Conservation (phyloP, 2,797 vertebrate genomes). For the Delichon dasypus region DNA sequence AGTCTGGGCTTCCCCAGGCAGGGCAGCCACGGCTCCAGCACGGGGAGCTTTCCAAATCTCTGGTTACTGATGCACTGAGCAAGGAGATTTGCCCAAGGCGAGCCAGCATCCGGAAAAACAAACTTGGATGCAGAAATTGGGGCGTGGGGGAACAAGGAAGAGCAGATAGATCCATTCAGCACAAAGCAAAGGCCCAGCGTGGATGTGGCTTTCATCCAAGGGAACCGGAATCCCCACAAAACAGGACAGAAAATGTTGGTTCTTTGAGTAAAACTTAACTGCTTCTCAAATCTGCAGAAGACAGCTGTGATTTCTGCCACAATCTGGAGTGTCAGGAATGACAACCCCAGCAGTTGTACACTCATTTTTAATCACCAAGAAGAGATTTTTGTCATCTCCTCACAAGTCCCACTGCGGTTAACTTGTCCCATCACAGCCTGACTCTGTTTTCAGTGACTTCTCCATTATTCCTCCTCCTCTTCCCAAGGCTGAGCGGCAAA, state of each 20-base stretch:
- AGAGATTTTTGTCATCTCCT: neutral
- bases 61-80: neutral
- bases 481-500: neutral
- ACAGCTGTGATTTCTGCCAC: neutral
- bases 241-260: neutral
- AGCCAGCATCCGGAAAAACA: neutral
- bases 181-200: neutral
- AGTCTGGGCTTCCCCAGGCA: neutral
- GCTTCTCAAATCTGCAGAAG: neutral
- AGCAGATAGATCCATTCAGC: neutral
- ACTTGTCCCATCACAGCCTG: neutral
- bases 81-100: neutral
- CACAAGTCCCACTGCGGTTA: neutral
- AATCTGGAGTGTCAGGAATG: neutral
- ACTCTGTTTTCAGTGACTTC: neutral
- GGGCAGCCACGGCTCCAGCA: neutral
- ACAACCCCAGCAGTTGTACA: neutral
- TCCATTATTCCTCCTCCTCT: neutral
- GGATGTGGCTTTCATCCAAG: fast-evolving
- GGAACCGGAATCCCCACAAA: neutral
- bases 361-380: neutral
- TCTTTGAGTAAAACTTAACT: fast-evolving
- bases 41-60: neutral
- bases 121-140: neutral
- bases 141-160: neutral